Base-by-base conservation (phyloP, 2,888 invertebrate genomes). In the Bugulina stolonifera region DNA sequence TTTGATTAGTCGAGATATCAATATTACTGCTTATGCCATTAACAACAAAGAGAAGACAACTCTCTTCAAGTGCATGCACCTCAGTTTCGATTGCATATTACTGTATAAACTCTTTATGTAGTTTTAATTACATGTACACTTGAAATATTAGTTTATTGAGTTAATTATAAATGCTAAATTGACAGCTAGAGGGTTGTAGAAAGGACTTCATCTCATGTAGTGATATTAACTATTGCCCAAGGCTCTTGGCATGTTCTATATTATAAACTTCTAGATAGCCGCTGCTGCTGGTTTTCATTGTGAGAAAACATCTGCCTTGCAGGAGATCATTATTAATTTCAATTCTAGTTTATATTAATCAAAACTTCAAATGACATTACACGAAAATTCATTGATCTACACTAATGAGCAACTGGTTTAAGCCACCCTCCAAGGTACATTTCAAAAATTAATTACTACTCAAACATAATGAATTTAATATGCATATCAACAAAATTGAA, bases 41-140 rank as follows among this genome's bases (percentile, higher is more conserved):
- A n/a, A n/a, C n/a, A n/a, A n/a, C n/a, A n/a, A n/a, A n/a, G 43
- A 10, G 43, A 10, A 43, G 43, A 43, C 43, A 43, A 43, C 43
- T 43, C 43, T 43, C 5, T 43, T 10, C 18, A 43, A 18, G 43
- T 43, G 18, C 43, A 18, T 43, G 43, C 18, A 18, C 18, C 43
- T 43, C 18, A 18, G 5, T 43, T 43, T 43, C 43, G 18, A 43
- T 5, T 43, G 43, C 5, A 43, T 43, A 18, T 10, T 10, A 18
- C 43, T 43, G n/a, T n/a, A n/a, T n/a, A n/a, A n/a, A n/a, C 23
- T n/a, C 32, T 29, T 32, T 64, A 64, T 64, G 10, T 25, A 64
- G 34, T 34, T 64, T 64, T 64, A 64, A 64, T 64, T 64, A 64
- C 64, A 64, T 34, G 64, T 29, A 3, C 64, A 32, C 64, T 64